Conservation (phyloP, 1,140 invertebrate genomes). For the Batillaria attramentaria region DNA sequence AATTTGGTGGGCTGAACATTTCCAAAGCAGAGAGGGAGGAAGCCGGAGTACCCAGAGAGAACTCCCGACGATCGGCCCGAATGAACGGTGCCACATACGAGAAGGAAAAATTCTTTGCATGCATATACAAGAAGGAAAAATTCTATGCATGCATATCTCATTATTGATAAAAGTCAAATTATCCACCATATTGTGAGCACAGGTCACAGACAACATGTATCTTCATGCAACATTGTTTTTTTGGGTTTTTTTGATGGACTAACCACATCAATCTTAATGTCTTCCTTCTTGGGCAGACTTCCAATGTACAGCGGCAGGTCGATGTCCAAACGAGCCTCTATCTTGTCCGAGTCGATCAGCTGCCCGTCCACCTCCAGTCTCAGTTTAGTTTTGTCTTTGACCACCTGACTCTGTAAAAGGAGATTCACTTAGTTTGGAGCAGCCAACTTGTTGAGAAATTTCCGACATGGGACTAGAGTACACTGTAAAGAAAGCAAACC, state of each 20-base stretch:
- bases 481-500: no score
- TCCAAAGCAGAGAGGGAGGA: no score
- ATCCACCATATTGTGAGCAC: not conserved
- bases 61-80: no score
- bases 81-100: no score
- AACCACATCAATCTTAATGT: conserved; percentile 43
- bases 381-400: conserved; percentile 78
- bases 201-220: not conserved
- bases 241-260: conserved; percentile 31
- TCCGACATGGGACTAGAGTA: no score
- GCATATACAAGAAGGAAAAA: no score
- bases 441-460: no score
- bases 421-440: no score
- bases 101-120: no score
- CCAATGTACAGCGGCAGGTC: conserved; percentile 85
- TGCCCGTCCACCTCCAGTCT: conserved; percentile 80
- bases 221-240: not conserved
- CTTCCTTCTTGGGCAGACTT: conserved; percentile 77
- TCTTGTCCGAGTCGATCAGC: conserved; percentile 77
- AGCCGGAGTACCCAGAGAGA: no score
- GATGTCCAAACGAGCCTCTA: conserved; percentile 80
- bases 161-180: not conserved
- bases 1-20: no score
- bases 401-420: conserved; percentile 76
- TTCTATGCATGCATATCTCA: no score